Percentiles rank a stretch among this genome's conserved stretches.
Evolutionary conservation across 2,888 invertebrate species (phyloP).

Genomic region (Pelosia muscerda): DNA sequence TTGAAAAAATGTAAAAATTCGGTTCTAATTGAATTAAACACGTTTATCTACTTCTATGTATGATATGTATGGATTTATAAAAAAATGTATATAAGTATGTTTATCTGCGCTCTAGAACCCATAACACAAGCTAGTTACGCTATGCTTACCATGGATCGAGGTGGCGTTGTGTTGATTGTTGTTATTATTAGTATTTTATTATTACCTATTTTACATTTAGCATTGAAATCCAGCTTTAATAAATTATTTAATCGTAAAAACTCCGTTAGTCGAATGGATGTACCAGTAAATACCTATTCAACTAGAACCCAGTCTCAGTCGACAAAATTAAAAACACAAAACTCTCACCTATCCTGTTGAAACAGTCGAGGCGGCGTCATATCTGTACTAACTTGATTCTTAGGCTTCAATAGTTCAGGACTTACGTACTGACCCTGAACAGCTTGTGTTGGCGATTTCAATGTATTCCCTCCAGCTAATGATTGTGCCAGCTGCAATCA

Average conservation of each 20-base stretch:
- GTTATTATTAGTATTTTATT: too few relatives aligned
- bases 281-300: neutral
- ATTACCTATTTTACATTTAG: too few relatives aligned
- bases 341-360: constrained; percentile 69
- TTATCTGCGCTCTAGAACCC: too few relatives aligned
- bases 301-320: neutral
- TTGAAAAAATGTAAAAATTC: neutral
- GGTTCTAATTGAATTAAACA: neutral
- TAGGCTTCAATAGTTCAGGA: constrained; percentile 67
- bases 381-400: constrained; percentile 70
- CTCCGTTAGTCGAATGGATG: neutral
- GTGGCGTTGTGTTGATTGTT: too few relatives aligned
- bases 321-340: neutral
- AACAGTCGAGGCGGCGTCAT: constrained; percentile 67
- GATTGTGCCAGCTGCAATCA: constrained; percentile 72
- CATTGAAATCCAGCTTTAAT: too few relatives aligned
- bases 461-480: constrained; percentile 59
- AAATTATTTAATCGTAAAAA: neutral
- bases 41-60: too few relatives aligned
- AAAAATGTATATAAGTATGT: too few relatives aligned
- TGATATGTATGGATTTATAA: too few relatives aligned
- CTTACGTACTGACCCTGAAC: constrained; percentile 74
- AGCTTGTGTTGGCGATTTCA: constrained; percentile 57
- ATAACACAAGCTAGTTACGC: too few relatives aligned
- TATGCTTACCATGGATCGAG: too few relatives aligned